These are phyloP conservation scores for Carassius gibelio DNA, from an alignment of 2,113 vertebrate genomes.

Conservation along the genomic window DNA sequence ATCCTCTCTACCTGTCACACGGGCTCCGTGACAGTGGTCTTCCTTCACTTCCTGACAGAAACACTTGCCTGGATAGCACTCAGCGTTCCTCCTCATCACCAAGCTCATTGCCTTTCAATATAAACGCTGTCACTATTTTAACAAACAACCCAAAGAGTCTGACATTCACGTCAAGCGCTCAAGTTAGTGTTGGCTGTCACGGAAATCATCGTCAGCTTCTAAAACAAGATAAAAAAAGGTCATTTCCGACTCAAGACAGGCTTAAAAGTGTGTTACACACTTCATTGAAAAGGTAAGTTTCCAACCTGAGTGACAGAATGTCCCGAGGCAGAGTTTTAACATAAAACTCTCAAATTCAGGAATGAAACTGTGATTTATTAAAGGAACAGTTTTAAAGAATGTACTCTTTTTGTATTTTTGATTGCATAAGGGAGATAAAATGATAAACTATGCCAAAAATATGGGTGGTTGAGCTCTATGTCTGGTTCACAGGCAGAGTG, in stretches of 20 bases:
- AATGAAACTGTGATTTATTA: not conserved
- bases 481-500: not conserved
- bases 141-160: constrained; percentile 9
- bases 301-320: constrained; percentile 1
- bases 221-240: constrained; percentile 31
- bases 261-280: not conserved
- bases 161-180: constrained; percentile 28
- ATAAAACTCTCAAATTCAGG: not conserved
- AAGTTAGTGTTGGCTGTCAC: constrained; percentile 24
- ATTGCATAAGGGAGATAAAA: not conserved
- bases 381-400: not conserved
- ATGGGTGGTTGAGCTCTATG: not conserved
- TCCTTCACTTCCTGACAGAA: constrained; percentile 59
- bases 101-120: constrained; percentile 25
- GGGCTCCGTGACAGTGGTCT: constrained; percentile 61
- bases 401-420: not conserved
- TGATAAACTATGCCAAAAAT: constrained; percentile 15
- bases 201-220: not conserved
- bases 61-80: constrained; percentile 46
- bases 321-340: not conserved
- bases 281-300: constrained; percentile 18
- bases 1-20: constrained; percentile 55
- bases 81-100: not conserved
- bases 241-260: not conserved
- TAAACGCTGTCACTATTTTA: constrained; percentile 50